A percentile compares a stretch with the other conserved stretches of the same genome.
Evolutionary conservation across 2,888 invertebrate genomes (phyloP).

Genomic region (Xylophagus ater): DNA sequence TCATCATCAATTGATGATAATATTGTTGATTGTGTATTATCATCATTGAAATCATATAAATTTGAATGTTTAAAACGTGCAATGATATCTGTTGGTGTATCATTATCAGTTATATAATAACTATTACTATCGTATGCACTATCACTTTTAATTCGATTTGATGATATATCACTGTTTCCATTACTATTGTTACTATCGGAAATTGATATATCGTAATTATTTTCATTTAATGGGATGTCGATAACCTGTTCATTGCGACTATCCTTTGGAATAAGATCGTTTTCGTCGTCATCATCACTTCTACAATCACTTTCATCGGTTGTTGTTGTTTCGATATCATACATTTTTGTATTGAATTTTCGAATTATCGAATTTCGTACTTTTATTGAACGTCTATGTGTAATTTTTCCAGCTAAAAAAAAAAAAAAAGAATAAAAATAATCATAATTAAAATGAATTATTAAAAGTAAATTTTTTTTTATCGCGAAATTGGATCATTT

Average conservation of each 20-base stretch:
- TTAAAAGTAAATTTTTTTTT: not conserved
- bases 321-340: constrained; percentile 7
- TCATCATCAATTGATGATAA: constrained; percentile 3
- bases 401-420: constrained; percentile 15
- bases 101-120: not conserved
- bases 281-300: not conserved
- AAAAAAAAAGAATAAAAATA: constrained; percentile 4
- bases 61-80: constrained; percentile 5
- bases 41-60: constrained; percentile 6
- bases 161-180: not conserved
- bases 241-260: not conserved
- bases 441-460: no score
- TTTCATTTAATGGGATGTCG: no score
- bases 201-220: no score
- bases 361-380: constrained; percentile 11
- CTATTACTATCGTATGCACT: constrained; percentile 8
- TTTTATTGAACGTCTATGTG: constrained; percentile 11
- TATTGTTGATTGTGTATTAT: constrained; percentile 4
- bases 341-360: constrained; percentile 5
- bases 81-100: not conserved
- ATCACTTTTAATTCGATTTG: constrained; percentile 1
- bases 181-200: not conserved
- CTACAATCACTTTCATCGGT: constrained; percentile 10
- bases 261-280: not conserved
- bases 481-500: not conserved